phyloP scores from a whole-genome alignment of 2,113 vertebrate genomes.

The Heteronetta atricapilla region DNA sequence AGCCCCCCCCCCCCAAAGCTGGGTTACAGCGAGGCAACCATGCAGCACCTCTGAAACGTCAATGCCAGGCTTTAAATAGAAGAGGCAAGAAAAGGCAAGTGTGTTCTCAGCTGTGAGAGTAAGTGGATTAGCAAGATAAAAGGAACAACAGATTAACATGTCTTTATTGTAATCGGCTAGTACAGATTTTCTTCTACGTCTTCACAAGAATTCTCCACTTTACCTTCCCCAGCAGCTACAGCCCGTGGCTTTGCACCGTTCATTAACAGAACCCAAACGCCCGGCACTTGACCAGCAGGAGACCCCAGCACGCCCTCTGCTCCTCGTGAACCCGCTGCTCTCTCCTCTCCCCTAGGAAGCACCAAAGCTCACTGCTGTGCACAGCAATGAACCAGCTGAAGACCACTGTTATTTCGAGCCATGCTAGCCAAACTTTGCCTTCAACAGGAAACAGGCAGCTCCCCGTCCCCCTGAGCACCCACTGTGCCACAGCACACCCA shows the following conservation, averaged over 20 bases:
- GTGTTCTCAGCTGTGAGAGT: neutral
- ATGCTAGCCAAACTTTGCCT: fast-evolving
- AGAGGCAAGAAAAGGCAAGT: neutral
- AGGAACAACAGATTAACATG: neutral
- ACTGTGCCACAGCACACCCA: fast-evolving
- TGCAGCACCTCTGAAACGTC: neutral
- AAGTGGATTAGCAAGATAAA: conserved; percentile 10
- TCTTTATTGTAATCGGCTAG: conserved; percentile 46
- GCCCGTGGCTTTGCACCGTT: neutral
- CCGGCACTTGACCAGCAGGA: fast-evolving
- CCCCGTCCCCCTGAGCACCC: neutral
- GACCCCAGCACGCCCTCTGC: neutral
- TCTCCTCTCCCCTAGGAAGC: neutral
- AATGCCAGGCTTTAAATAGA: neutral
- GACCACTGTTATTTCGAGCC: fast-evolving
- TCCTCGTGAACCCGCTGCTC: neutral
- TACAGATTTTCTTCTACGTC: conserved; percentile 1
- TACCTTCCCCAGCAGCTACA: neutral
- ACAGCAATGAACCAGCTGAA: fast-evolving
- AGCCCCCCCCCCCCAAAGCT: neutral
- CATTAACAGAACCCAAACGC: fast-evolving
- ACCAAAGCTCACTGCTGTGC: fast-evolving
- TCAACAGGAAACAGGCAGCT: neutral
- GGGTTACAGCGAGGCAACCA: neutral
- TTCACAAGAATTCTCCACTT: neutral